Conservation (phyloP, 2,797 vertebrate species). For the Pangasius larnaudii region DNA sequence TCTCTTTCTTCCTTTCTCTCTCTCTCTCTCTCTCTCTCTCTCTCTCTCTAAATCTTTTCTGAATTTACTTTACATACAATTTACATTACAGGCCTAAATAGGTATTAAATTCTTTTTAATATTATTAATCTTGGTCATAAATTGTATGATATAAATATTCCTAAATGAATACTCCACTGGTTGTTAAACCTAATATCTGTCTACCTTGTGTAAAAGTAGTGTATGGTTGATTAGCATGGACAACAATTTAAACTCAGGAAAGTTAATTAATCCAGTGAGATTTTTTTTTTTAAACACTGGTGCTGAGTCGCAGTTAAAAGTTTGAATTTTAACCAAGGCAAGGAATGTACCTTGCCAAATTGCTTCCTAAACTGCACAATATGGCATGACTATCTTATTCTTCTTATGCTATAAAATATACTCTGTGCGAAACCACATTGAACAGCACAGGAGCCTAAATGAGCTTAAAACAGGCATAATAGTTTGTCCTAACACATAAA, state of each 20-base stretch:
- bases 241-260: background rate
- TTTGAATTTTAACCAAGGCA: background rate
- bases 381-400: background rate
- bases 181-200: background rate
- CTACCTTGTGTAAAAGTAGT: background rate
- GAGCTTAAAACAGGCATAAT: no score
- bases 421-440: no score
- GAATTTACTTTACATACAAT: background rate
- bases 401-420: background rate
- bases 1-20: background rate
- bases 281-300: background rate
- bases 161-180: background rate
- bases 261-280: background rate
- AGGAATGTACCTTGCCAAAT: background rate
- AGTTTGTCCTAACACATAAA: background rate
- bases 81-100: background rate
- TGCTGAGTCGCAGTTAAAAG: background rate
- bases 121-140: background rate
- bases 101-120: background rate
- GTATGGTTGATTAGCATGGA: background rate
- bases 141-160: background rate
- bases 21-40: background rate
- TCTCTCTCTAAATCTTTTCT: background rate
- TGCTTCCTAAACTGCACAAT: background rate
- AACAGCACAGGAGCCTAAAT: no score